Evolutionary conservation across 2,113 vertebrate species (phyloP), one percentile per base, ranked within the genome.

Genomic region (Hiodon tergisus): DNA sequence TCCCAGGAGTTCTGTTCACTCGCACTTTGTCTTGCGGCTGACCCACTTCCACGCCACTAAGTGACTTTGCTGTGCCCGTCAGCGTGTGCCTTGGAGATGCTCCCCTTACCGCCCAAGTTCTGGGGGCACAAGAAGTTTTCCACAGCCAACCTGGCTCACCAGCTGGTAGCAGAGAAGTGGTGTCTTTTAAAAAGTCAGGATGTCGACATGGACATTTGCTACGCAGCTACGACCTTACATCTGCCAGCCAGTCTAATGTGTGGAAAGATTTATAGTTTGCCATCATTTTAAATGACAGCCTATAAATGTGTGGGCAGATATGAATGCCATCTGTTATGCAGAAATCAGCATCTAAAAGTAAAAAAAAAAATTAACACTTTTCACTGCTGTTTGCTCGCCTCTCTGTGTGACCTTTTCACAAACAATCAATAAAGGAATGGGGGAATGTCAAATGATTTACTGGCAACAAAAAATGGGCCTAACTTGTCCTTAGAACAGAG

Each of bases 1-100:
- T 31, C 69, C 13, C 17, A n/a, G 67, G 57, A 47, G 76, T 54
- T 74, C 54, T n/a, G 63, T 67, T 55, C 71, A 73, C 58, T 55
- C 55, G 51, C 53, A 46, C 60, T 73, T 72, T 69, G 68, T 72
- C 31, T 55, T 66, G n/a, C 8, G 54, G 60, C 53, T 70, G 71
- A 50, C 13, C 62, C n/a, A 17, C 59, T 68, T 66, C 60, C 17
- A 62, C 55, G 16, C 72, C 47, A 10, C 71, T 73, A 65, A 55
- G 58, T 47, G 58, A 54, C 76, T 69, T 69, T 69, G 67, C 67
- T 7, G 17, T 48, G 47, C 67, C 50, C n/a, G 31, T 69, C 67
- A 69, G 8, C 53, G 51, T n/a, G 67, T 69, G 50, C 51, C 50
- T 52, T 53, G 50, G 14, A 54, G 50, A 69, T 17, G n/a, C 50